Evolutionary conservation across 2,888 invertebrate genomes (phyloP).

Genomic region (Tetranychus piercei): DNA sequence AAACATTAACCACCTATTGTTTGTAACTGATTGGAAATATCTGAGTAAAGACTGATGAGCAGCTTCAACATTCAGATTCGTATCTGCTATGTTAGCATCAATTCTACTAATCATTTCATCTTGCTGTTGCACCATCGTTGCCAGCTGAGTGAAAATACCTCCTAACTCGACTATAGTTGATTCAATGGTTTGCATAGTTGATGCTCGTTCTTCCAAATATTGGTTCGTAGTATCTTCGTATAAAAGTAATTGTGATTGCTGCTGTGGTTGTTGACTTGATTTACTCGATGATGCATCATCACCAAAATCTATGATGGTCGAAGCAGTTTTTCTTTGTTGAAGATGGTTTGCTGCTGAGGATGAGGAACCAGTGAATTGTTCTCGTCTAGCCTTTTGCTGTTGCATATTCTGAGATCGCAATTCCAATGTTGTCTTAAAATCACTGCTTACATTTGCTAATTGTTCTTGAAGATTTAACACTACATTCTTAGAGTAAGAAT

Average conservation of each 20-base stretch:
- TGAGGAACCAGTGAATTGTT: constrained; percentile 17
- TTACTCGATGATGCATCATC: neutral
- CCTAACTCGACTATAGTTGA: constrained; percentile 95
- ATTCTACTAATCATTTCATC: constrained; percentile 76
- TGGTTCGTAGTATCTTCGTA: constrained; percentile 42
- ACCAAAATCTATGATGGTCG: constrained; percentile 18
- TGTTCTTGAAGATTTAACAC: constrained; percentile 57
- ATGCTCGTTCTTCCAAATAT: constrained; percentile 77
- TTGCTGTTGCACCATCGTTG: constrained; percentile 93
- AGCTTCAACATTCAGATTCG: constrained; percentile 87
- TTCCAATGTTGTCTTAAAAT: constrained; percentile 92
- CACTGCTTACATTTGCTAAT: constrained; percentile 85
- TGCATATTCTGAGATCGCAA: constrained; percentile 58
- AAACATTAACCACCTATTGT: constrained; percentile 96
- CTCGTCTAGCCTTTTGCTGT: constrained; percentile 24
- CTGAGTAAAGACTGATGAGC: constrained; percentile 91
- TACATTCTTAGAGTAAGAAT: constrained; percentile 78
- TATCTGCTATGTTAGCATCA: constrained; percentile 86
- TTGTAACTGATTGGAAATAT: constrained; percentile 89
- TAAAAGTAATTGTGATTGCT: constrained; percentile 20
- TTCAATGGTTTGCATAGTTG: constrained; percentile 98
- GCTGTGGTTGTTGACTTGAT: neutral
- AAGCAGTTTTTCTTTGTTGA: neutral
- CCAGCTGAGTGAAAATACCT: constrained; percentile 82
- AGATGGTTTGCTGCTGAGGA: neutral